Conservation (phyloP, 2,888 invertebrate genomes). For the Agrenia bidenticulata region DNA sequence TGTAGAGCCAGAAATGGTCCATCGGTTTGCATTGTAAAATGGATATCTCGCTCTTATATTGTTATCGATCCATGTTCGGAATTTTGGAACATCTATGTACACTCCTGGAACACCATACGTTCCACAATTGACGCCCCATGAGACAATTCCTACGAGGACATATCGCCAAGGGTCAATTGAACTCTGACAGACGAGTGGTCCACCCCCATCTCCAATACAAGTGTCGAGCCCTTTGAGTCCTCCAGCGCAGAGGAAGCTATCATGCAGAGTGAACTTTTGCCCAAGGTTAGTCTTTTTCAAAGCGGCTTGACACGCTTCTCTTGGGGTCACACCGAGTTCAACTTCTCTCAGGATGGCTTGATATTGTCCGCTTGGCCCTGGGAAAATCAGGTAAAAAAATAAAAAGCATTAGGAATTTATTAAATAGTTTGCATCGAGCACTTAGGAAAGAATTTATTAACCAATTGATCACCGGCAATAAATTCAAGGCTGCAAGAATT, state of each 20-base stretch:
- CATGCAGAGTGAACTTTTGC: constrained; percentile 43
- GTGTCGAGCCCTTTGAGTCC: constrained; percentile 48
- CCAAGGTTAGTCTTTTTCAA: constrained; percentile 48
- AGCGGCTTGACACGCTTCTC: constrained; percentile 36
- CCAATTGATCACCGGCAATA: too few relatives aligned
- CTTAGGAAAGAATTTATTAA: too few relatives aligned
- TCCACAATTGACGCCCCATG: constrained; percentile 51
- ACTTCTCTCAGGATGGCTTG: constrained; percentile 51
- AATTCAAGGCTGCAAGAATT: too few relatives aligned
- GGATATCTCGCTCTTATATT: constrained; percentile 36
- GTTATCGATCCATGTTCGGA: constrained; percentile 46
- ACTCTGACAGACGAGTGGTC: constrained; percentile 49
- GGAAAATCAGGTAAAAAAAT: neutral
- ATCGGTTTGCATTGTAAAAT: constrained; percentile 37
- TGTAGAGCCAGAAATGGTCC: constrained; percentile 25
- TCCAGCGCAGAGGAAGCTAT: constrained; percentile 51
- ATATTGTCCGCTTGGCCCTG: constrained; percentile 45
- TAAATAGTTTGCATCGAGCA: neutral
- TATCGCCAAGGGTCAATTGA: constrained; percentile 49
- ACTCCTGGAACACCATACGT: constrained; percentile 47
- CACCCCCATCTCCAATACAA: constrained; percentile 45
- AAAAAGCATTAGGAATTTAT: neutral
- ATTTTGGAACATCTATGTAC: constrained; percentile 43
- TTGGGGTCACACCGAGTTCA: constrained; percentile 44
- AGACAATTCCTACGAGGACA: constrained; percentile 46